A percentile compares a stretch with the other conserved stretches of the same genome.
Conservation (phyloP, 2,888 invertebrate genomes). For the Pollenia angustigena region DNA sequence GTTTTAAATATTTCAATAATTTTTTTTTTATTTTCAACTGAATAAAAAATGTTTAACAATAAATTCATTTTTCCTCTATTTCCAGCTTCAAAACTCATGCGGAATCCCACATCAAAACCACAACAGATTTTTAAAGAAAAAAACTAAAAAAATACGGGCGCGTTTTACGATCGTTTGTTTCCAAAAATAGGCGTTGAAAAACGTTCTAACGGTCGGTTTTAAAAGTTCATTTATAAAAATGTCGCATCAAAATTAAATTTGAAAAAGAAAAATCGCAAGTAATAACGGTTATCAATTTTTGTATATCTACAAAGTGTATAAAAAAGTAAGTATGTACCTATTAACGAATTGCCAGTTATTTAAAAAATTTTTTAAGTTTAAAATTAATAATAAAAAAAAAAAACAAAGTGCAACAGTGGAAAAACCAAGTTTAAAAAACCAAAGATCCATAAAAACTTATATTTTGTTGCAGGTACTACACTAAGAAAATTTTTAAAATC, state of each 20-base stretch:
- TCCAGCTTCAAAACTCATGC: constrained; percentile 38
- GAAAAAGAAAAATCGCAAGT: background rate
- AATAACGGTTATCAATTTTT: constrained; percentile 1
- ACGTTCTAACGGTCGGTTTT: constrained; percentile 44
- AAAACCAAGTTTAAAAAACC: too few species aligned
- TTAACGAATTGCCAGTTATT: background rate
- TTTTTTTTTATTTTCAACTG: too few species aligned
- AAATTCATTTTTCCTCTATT: constrained; percentile 34
- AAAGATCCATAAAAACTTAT: constrained; percentile 35
- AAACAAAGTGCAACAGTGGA: constrained; percentile 46
- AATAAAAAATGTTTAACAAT: background rate
- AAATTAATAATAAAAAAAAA: constrained; percentile 33
- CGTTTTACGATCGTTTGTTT: constrained; percentile 24
- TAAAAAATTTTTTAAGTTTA: background rate
- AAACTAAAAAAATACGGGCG: constrained; percentile 34
- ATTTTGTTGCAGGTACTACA: constrained; percentile 12
- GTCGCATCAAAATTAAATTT: constrained; percentile 25
- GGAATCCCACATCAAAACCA: constrained; percentile 13
- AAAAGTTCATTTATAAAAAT: constrained; percentile 39
- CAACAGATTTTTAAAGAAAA: constrained; percentile 1
- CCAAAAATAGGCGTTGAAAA: constrained; percentile 25
- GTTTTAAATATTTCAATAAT: too few species aligned
- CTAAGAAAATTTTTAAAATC: background rate
- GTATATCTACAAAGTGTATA: background rate
- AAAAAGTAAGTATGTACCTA: constrained; percentile 25